Percentiles rank a stretch among this genome's conserved stretches.
Conservation (phyloP, 1,140 invertebrate species). For the Thrips palmi region DNA sequence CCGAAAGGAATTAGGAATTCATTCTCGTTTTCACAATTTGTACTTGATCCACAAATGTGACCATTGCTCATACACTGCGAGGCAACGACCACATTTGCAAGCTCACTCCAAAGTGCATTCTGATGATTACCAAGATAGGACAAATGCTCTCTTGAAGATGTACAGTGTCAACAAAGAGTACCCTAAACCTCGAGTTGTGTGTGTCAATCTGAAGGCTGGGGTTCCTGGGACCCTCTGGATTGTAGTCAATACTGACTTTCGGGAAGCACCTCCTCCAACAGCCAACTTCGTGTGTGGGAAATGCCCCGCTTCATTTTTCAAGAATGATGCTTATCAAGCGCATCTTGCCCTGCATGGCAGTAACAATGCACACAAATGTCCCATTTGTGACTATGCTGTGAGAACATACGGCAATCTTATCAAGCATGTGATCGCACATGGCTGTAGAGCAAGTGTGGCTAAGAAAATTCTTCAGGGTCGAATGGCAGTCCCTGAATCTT, state of each 20-base stretch:
- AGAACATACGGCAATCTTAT: conserved; percentile 57
- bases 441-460: too few species aligned
- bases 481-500: too few species aligned
- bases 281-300: conserved; percentile 31
- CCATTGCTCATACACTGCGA: conserved; percentile 58
- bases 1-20: conserved; percentile 44
- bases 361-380: conserved; percentile 49
- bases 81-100: conserved; percentile 45
- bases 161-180: conserved; percentile 39
- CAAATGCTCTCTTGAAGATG: conserved; percentile 44
- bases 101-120: conserved; percentile 61
- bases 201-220: conserved; percentile 22
- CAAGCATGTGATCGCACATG: conserved; percentile 48
- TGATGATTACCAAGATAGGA: conserved; percentile 61
- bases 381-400: conserved; percentile 66
- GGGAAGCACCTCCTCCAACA: neutral
- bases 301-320: conserved; percentile 49
- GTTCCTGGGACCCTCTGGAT: conserved; percentile 24
- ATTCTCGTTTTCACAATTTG: conserved; percentile 44
- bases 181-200: conserved; percentile 38
- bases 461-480: too few species aligned
- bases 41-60: conserved; percentile 44
- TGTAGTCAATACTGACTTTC: conserved; percentile 16
- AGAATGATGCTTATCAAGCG: conserved; percentile 46
- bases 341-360: conserved; percentile 52